phyloP scores from a whole-genome alignment of 2,888 invertebrate species.

The Carterocephalus palaemon region DNA sequence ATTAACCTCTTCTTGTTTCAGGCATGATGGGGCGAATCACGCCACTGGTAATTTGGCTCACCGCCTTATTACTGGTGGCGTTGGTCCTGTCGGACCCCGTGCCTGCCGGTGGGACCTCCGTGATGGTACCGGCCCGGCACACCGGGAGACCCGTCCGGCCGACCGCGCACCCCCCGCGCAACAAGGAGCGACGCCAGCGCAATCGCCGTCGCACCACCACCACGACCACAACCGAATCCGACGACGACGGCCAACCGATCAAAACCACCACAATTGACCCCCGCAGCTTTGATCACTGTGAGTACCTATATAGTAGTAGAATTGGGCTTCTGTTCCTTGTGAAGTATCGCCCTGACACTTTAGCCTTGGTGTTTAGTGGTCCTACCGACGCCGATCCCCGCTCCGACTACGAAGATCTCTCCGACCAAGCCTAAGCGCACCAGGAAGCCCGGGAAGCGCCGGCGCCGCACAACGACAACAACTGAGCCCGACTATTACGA shows the following conservation, averaged over 20 bases:
- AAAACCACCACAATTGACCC: conserved; percentile 62
- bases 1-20: conserved; percentile 38
- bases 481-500: conserved; percentile 7
- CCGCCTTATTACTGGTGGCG: conserved; percentile 70
- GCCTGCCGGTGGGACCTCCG: conserved; percentile 37
- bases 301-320: conserved; percentile 11
- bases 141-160: conserved; percentile 28
- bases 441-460: conserved; percentile 18
- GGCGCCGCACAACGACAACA: conserved; percentile 20
- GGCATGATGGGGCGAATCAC: conserved; percentile 60
- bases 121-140: conserved; percentile 27
- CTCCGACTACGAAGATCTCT: conserved; percentile 9
- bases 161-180: conserved; percentile 39
- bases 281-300: conserved; percentile 64
- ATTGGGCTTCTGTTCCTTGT: background rate
- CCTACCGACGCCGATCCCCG: conserved; percentile 15
- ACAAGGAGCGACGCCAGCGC: conserved; percentile 48
- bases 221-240: conserved; percentile 47
- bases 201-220: conserved; percentile 57
- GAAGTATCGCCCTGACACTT: conserved; percentile 21
- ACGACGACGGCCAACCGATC: conserved; percentile 52
- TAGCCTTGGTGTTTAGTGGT: conserved; percentile 23
- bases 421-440: conserved; percentile 16
- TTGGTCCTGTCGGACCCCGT: conserved; percentile 58
- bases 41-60: conserved; percentile 71